Base-by-base conservation (phyloP, 2,113 vertebrate genomes). In the Neotoma lepida region DNA sequence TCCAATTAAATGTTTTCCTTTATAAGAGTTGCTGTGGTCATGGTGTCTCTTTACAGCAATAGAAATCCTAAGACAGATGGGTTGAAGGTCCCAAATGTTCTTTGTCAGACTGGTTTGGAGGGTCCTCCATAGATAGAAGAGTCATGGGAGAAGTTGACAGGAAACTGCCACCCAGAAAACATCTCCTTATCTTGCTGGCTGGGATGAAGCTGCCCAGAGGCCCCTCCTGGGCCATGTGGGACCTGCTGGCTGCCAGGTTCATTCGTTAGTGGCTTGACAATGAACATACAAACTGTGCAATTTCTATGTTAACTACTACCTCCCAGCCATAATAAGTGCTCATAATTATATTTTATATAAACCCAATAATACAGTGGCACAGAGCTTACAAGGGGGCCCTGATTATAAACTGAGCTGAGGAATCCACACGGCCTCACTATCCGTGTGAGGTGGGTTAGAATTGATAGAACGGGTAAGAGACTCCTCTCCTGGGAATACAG, bases 321-420 rank as follows among this genome's bases (percentile, higher is more conserved):
- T 96, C 97, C 90, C 15, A 90, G 28, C 95, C 95, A 96, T 97
- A 98, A 97, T 95, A 97, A 98, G 95, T 88, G 74, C 97, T 96
- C 97, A 88, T 97, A 97, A 98, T 88, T 97, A 96, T 95, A 88
- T 96, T 98, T 96, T 96, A 97, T 97, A 95, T 95, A 97, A 98
- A 98, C 92, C 90, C 90, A 74, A 97, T 96, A 96, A 96, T 93
- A 94, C 89, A 44, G 96, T 95, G 96, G 92, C 95, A 91, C 82
- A 96, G 96, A 96, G n/a, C 91, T 95, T 94, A 61, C 94, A 98
- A 98, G 97, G 96, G 96, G 95, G 73, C 93, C 93, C 95, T 90
- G 97, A 97, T 98, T 97, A 98, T 97, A 96, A 98, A 97, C 96
- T 94, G 26, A 96, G 93, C 94, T 97, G 95, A 96, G 96, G 94